Evolutionary conservation across 1,140 invertebrate genomes (phyloP).

Genomic region (Pseudomyrmex cubaensis): DNA sequence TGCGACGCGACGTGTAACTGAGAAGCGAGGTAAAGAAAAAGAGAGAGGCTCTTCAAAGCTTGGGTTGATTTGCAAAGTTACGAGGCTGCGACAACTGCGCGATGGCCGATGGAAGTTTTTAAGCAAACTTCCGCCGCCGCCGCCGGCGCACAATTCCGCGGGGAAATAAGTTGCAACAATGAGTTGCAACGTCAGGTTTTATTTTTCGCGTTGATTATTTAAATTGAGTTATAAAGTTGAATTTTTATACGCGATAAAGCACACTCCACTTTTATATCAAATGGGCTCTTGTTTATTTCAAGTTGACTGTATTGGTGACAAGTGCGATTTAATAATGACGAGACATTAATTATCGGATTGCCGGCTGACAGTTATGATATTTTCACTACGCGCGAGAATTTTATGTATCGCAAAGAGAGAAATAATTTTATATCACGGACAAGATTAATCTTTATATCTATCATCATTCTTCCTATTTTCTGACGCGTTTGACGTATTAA

Average conservation of each 20-base stretch:
- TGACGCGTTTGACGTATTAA: constrained; percentile 11
- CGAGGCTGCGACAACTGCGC: background rate
- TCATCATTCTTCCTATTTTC: background rate
- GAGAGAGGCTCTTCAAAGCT: background rate
- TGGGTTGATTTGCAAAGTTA: constrained; percentile 26
- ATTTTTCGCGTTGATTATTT: constrained; percentile 32
- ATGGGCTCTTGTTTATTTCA: background rate
- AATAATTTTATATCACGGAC: constrained; percentile 1
- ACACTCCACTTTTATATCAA: background rate
- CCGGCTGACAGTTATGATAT: background rate
- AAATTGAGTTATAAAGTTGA: constrained; percentile 39
- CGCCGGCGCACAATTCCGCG: background rate
- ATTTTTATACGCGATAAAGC: constrained; percentile 2
- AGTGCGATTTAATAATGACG: constrained; percentile 18
- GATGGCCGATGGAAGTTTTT: constrained; percentile 56
- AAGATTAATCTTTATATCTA: background rate
- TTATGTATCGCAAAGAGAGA: constrained; percentile 2
- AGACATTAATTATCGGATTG: constrained; percentile 42
- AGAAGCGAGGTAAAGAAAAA: background rate
- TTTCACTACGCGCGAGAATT: background rate
- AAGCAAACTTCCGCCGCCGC: constrained; percentile 41
- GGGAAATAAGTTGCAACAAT: constrained; percentile 48
- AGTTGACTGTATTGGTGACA: background rate
- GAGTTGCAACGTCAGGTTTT: background rate
- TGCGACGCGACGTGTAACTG: background rate